A percentile compares a stretch with the other conserved stretches of the same genome.
phyloP scores from a whole-genome alignment of 2,888 invertebrate genomes.

The Drosophila mimetica region DNA sequence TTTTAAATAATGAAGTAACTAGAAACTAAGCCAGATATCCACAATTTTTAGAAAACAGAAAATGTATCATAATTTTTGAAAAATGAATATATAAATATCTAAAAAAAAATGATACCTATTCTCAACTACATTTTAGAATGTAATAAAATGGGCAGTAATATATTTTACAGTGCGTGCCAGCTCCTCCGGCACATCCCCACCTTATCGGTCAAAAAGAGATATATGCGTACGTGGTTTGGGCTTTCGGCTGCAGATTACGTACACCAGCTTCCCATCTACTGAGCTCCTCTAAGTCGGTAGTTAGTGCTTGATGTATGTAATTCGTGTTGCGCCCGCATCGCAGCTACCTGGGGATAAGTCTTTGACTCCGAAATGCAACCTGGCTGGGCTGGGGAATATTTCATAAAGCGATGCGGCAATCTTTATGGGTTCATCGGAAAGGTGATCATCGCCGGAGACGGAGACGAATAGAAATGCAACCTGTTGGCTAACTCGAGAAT shows the following conservation, averaged over 20 bases:
- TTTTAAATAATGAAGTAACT: too few species aligned
- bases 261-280: constrained; percentile 36
- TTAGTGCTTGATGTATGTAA: constrained; percentile 78
- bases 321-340: constrained; percentile 75
- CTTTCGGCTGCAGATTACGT: constrained; percentile 74
- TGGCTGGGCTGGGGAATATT: constrained; percentile 51
- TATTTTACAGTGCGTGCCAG: constrained; percentile 12
- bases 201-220: constrained; percentile 64
- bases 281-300: constrained; percentile 61
- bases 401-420: constrained; percentile 76
- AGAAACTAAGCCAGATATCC: too few species aligned
- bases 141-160: too few species aligned
- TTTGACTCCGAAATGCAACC: constrained; percentile 7
- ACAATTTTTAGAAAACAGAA: too few species aligned
- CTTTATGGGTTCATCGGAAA: constrained; percentile 77
- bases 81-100: too few species aligned
- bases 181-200: constrained; percentile 15
- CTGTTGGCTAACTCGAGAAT: constrained; percentile 63
- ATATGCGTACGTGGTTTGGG: constrained; percentile 69
- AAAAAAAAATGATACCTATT: too few species aligned
- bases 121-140: too few species aligned
- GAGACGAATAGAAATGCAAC: constrained; percentile 58
- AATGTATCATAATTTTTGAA: too few species aligned
- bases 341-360: constrained; percentile 65
- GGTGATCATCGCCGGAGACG: constrained; percentile 58